Evolutionary conservation across 92 coral and sea anemone genomes (phyloP), one percentile per base, ranked within the genome.

Genomic region (Epizoanthus ramosus): DNA sequence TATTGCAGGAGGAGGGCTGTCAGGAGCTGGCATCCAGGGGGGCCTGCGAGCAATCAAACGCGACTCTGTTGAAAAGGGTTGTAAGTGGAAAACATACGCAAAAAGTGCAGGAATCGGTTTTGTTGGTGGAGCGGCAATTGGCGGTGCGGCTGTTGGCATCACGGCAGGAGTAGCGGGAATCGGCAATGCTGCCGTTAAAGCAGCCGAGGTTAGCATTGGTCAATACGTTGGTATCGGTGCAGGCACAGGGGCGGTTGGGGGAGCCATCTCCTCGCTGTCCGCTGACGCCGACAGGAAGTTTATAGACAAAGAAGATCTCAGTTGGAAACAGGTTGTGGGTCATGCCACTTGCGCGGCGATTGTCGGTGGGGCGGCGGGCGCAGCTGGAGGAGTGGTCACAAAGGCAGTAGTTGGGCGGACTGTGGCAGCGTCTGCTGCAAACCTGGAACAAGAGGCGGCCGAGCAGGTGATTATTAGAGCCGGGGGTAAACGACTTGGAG

Each of bases 131-230:
- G 75, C 75, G 5, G 7, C 56, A 18, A 16, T 67, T 8, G 90
- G 90, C 15, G 92, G 92, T 1, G 84, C 81, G 2, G 93, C 76
- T 8, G 90, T 47, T 13, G 87, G 87, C 22, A 82, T 86, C 35
- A 47, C 92, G 1, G 85, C 83, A 21, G 85, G 58, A 21, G 86
- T 74, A 12, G 63, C 66, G 0, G 90, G 90, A 5, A 75, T 80
- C 24, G 93, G 88, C 4, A 57, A 47, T 12, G 87, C 89, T 9
- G 69, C 89, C 14, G 28, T 85, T 37, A 80, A 87, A 74, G 21
- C 87, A 3, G n/a, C 75, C 0, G 53, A 80, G 17, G 71, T 76
- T 21, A 18, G 72, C 15, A 25, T 37, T 6, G 84, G 33, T 21
- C 86, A 85, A 39, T 67, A 77, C 3, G 13, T 53, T 6, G 86